phyloP scores from a whole-genome alignment of 2,797 vertebrate genomes.

The Anguilla megastoma region DNA sequence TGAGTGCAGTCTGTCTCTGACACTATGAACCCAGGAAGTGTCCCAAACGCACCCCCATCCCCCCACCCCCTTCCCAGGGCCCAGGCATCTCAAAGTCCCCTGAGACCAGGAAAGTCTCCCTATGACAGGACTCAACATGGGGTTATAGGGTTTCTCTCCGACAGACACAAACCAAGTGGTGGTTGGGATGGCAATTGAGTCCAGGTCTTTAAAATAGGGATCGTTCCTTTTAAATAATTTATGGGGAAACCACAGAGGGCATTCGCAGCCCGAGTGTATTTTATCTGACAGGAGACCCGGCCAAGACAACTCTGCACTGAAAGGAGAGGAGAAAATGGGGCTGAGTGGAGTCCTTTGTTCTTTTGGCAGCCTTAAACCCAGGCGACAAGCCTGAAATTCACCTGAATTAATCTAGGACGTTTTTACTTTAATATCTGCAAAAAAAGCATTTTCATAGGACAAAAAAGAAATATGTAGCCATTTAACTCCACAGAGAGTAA shows the following conservation, averaged over 20 bases:
- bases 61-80: neutral
- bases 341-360: conserved; percentile 15
- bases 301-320: neutral
- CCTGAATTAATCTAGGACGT: neutral
- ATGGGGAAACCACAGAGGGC: conserved; percentile 76
- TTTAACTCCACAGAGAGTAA: neutral
- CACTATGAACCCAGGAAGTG: neutral
- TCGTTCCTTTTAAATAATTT: conserved; percentile 80
- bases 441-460: neutral
- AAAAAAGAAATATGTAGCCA: neutral
- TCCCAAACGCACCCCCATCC: neutral
- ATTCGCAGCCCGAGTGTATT: conserved; percentile 61
- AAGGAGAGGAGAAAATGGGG: conserved; percentile 3
- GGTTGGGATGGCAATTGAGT: conserved; percentile 52
- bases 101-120: neutral
- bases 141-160: conserved; percentile 41
- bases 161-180: conserved; percentile 43
- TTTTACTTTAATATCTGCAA: neutral
- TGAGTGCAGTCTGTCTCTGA: conserved; percentile 2
- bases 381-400: neutral
- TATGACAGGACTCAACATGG: conserved; percentile 17
- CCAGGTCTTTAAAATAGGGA: conserved; percentile 76
- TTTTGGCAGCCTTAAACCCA: neutral
- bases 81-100: neutral
- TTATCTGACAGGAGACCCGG: conserved; percentile 15